Base-by-base conservation (phyloP, 92 coral and sea anemone genomes). In the Micromussa lordhowensis region DNA sequence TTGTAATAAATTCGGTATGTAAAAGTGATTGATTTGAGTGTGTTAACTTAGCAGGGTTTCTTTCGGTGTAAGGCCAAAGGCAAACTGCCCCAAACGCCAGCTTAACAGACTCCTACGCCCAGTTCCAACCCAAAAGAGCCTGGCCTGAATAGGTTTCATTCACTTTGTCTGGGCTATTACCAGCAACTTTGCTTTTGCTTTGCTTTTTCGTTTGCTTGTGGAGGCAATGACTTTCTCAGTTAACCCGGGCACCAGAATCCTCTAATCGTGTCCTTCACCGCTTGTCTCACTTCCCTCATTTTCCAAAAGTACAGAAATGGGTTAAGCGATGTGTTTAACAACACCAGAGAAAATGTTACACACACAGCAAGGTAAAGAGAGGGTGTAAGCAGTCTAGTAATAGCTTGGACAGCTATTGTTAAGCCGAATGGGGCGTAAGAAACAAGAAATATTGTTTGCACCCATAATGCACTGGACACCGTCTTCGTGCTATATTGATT, bases 291-390 rank as follows among this genome's bases (percentile, higher is more conserved):
- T 58, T 80, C 84, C 18, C 51, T 80, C 24, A 80, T 80, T 54
- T 61, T 80, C 84, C 72, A 80, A 34, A 31, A 59, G 32, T 80
- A 80, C 22, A 80, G 84, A 34, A 57, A 32, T 31, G 84, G 84
- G 11, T 59, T 80, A 0, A 79, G 49, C 2, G 83, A 54, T 17
- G 83, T 32, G 22, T 79, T 79, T 3, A 79, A 19, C 49, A 29
- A 48, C 2, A 24, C 14, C 29, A 61, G 1, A 22, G 68, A 61
- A 24, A 0, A 22, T 6, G 68, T 61, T 6, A 2, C 68, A 61
- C 11, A 29, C 30, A n/a, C 24, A 61, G 28, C 26, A 14, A 61
- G 68, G 68, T 61, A n/a, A 61, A 61, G 68, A 61, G 30, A 5
- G 24, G n/a, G 68, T 18, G 7, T 3, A 3, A 18, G 64, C 3